Evolutionary conservation across 1,140 invertebrate genomes (phyloP).

Genomic region (Drosophila ananassae): DNA sequence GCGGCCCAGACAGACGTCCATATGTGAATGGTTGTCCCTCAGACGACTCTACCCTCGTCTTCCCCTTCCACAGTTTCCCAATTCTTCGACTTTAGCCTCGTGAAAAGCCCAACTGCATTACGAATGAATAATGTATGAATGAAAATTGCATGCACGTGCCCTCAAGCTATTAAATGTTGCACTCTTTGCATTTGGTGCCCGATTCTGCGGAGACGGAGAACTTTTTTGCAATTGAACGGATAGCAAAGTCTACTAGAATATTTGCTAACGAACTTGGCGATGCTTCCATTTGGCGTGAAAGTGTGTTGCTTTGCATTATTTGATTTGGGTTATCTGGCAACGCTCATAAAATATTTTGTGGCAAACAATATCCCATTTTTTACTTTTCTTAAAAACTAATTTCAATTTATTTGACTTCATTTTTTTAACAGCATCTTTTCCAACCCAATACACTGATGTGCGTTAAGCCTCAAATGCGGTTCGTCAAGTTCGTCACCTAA

Average conservation of each 20-base stretch:
- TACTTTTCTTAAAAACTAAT: background rate
- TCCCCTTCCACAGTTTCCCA: background rate
- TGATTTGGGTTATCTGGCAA: background rate
- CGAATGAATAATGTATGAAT: constrained; percentile 84
- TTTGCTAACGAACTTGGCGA: background rate
- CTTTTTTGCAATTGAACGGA: constrained; percentile 3
- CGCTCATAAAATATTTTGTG: too few relatives aligned
- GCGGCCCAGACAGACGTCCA: constrained; percentile 51
- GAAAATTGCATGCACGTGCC: constrained; percentile 83
- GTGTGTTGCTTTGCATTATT: background rate
- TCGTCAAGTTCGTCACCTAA: constrained; percentile 68
- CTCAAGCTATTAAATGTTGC: constrained; percentile 78
- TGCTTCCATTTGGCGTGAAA: background rate
- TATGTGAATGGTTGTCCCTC: constrained; percentile 64
- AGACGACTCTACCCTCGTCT: background rate
- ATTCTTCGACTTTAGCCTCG: constrained; percentile 8
- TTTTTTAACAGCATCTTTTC: background rate
- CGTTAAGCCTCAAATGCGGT: constrained; percentile 12
- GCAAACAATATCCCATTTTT: too few relatives aligned
- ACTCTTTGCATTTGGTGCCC: constrained; percentile 47
- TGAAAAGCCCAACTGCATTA: constrained; percentile 66
- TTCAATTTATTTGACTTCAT: constrained; percentile 1
- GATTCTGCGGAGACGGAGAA: constrained; percentile 12
- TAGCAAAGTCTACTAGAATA: background rate
- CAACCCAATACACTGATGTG: background rate